Evolutionary conservation across 2,888 invertebrate species (phyloP).

Genomic region (Hirtodrosophila duncani): DNA sequence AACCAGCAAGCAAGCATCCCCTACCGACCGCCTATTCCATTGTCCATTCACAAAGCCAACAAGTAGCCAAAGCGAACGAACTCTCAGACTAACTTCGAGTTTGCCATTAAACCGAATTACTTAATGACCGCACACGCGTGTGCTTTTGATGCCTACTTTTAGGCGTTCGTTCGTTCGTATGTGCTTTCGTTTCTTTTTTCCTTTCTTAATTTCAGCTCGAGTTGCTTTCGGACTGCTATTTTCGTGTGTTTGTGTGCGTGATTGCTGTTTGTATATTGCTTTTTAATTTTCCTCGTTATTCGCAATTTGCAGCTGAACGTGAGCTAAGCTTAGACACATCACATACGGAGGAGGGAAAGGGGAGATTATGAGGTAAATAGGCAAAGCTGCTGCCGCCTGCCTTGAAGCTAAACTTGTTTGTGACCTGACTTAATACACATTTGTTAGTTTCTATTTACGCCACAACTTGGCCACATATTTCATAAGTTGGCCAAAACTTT

Average conservation of each 20-base stretch:
- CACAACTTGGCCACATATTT: constrained; percentile 50
- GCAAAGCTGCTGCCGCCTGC: too few species aligned
- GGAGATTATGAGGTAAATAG: not conserved
- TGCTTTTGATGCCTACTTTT: constrained; percentile 66
- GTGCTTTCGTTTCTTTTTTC: constrained; percentile 18
- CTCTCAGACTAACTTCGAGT: constrained; percentile 10
- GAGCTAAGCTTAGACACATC: constrained; percentile 9
- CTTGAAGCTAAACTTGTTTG: constrained; percentile 1
- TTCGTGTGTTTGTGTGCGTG: constrained; percentile 45
- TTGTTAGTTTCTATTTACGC: constrained; percentile 44
- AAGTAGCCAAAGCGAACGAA: too few species aligned
- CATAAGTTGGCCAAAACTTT: constrained; percentile 51
- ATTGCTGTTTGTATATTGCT: constrained; percentile 70
- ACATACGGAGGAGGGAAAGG: not conserved
- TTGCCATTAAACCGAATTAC: constrained; percentile 67
- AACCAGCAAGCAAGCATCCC: too few species aligned
- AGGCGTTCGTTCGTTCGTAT: constrained; percentile 51
- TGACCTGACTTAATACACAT: constrained; percentile 18
- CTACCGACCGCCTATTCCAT: not conserved
- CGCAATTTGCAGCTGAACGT: constrained; percentile 46
- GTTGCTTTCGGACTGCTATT: constrained; percentile 3
- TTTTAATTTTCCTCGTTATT: constrained; percentile 68
- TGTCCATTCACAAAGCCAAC: constrained; percentile 17
- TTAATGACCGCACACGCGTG: constrained; percentile 67
- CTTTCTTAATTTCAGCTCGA: not conserved